phyloP scores from a whole-genome alignment of 2,888 invertebrate genomes.

The Ornithoptera alexandrae region DNA sequence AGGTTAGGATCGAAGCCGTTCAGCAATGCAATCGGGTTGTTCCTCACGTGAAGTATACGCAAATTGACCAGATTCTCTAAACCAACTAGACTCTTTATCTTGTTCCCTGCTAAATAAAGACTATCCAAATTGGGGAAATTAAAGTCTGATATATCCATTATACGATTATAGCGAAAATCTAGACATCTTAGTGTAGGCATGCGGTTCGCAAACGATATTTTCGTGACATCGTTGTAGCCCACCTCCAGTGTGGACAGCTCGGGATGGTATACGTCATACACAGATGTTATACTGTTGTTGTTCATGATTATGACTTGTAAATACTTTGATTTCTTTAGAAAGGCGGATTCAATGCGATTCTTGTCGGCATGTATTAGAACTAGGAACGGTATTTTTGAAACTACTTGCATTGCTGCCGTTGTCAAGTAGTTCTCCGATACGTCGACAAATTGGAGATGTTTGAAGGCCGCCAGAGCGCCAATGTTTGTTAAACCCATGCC shows the following conservation, averaged over 20 bases:
- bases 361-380: slow-evolving; percentile 79
- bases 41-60: slow-evolving; percentile 85
- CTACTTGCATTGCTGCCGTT: slow-evolving; percentile 65
- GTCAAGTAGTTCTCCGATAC: slow-evolving; percentile 77
- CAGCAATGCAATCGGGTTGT: slow-evolving; percentile 81
- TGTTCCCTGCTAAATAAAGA: slow-evolving; percentile 88
- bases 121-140: slow-evolving; percentile 81
- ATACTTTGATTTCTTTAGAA: slow-evolving; percentile 73
- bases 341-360: slow-evolving; percentile 72
- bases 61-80: slow-evolving; percentile 81
- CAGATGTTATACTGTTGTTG: slow-evolving; percentile 72
- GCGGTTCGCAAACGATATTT: slow-evolving; percentile 47
- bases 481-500: slow-evolving; percentile 76
- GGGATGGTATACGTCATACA: slow-evolving; percentile 76
- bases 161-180: slow-evolving; percentile 76
- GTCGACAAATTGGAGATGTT: slow-evolving; percentile 79
- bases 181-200: slow-evolving; percentile 73
- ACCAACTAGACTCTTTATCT: slow-evolving; percentile 81
- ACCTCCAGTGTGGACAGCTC: slow-evolving; percentile 78
- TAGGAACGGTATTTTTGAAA: slow-evolving; percentile 76
- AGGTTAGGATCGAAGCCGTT: slow-evolving; percentile 71
- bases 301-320: slow-evolving; percentile 82
- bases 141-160: slow-evolving; percentile 65
- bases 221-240: slow-evolving; percentile 68
- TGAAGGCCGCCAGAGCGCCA: slow-evolving; percentile 69